A percentile compares a stretch with the other conserved stretches of the same genome.
These are phyloP conservation scores for Nomia melanderi DNA, from an alignment of 1,140 invertebrate species.

Conservation along the genomic window DNA sequence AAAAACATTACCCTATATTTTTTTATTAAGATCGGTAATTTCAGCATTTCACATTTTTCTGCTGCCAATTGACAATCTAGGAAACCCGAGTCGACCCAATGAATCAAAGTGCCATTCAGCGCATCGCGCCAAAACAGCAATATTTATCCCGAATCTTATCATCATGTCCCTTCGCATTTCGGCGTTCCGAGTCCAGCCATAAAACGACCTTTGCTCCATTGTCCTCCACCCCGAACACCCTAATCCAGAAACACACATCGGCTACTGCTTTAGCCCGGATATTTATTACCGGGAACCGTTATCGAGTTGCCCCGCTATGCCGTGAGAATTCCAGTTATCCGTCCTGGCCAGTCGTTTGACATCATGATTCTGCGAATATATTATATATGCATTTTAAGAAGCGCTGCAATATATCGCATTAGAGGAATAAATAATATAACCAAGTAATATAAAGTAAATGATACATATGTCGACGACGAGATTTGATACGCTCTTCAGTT, in stretches of 20 bases:
- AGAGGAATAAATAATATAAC: no score
- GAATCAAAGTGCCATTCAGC: neutral
- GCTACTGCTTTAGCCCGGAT: conserved; percentile 45
- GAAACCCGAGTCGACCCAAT: neutral
- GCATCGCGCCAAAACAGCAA: neutral
- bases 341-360: no score
- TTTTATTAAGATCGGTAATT: no score
- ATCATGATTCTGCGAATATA: neutral
- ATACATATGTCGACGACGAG: no score
- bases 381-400: neutral
- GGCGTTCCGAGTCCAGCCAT: neutral
- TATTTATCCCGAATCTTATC: conserved; percentile 51
- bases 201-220: neutral
- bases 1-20: no score
- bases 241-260: conserved; percentile 32
- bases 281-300: conserved; percentile 58
- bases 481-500: no score
- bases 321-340: conserved; percentile 55
- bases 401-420: no score
- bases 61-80: no score
- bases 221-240: neutral
- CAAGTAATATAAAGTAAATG: no score
- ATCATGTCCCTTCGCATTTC: conserved; percentile 34
- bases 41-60: no score
- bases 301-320: conserved; percentile 50